Base-by-base conservation (phyloP, 2,888 invertebrate species). In the Atethmia centrago region DNA sequence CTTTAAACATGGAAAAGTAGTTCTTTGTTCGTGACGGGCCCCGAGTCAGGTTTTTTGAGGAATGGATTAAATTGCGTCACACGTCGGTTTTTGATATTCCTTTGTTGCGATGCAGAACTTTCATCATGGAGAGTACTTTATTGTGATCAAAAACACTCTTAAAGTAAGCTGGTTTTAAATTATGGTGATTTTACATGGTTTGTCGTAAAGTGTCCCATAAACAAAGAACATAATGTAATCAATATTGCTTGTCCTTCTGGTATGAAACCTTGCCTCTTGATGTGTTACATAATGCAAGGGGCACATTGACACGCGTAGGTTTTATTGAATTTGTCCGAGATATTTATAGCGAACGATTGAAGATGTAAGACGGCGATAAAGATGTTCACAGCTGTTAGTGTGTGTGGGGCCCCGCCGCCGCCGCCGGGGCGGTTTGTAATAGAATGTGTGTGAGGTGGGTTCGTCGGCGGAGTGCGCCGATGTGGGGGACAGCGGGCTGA, bases 1-100 rank as follows among this genome's bases (percentile, higher is more conserved):
- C 79, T 91, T 89, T 82, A 84, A 72, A 81, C 80, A 84, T 85
- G 90, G 88, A 89, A 88, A 88, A 83, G 87, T 87, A 88, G 82
- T 88, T 85, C 91, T 94, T 93, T 93, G 93, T 94, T 90, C 88
- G 88, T 80, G 85, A 83, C 83, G 74, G 61, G 77, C 74, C 74
- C 21, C 69, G 59, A 76, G 84, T 67, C 78, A 74, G 77, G 79
- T 86, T 85, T 77, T 56, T 81, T 70, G 69, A 77, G 74, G 75
- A 85, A 85, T 87, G 86, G 79, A 81, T 88, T 79, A 75, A 66
- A 79, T 84, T 79, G 80, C 86, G 80, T 80, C 80, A 84, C 81
- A 85, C 79, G 77, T 87, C 64, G 78, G 79, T 81, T 80, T 58
- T 73, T 74, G 65, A 72, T 78, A 80, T 80, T 71, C 65, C 75